Percentiles rank a stretch among this genome's conserved stretches.
phyloP scores from a whole-genome alignment of 2,797 vertebrate species.

The Sciurus vulgaris region DNA sequence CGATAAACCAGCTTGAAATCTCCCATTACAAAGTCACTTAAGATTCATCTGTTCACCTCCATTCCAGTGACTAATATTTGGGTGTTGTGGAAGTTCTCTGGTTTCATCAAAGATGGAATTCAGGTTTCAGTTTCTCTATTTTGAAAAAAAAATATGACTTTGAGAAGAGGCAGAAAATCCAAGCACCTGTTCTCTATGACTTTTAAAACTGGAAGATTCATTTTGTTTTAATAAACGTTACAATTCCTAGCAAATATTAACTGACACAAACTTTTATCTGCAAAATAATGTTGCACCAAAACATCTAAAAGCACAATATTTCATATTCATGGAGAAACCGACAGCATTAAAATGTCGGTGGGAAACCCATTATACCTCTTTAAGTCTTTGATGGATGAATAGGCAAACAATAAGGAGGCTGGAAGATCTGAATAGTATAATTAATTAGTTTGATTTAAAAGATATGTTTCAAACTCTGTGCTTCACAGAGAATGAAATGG shows the following conservation, averaged over 20 bases:
- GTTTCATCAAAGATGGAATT: slow-evolving; percentile 33
- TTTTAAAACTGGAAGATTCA: slow-evolving; percentile 39
- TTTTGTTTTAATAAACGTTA: slow-evolving; percentile 67
- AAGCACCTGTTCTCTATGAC: neutral
- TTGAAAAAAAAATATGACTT: neutral
- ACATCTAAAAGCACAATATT: slow-evolving; percentile 65
- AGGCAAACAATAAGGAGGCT: slow-evolving; percentile 27
- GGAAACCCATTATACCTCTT: slow-evolving; percentile 11
- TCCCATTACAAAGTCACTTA: neutral
- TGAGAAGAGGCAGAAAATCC: neutral
- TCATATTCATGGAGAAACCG: slow-evolving; percentile 65
- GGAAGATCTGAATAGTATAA: slow-evolving; percentile 59
- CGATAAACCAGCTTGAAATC: too few relatives aligned
- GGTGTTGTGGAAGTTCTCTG: neutral
- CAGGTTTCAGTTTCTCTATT: slow-evolving; percentile 23
- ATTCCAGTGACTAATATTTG: neutral
- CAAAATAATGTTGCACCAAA: slow-evolving; percentile 59
- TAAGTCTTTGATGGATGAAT: slow-evolving; percentile 62
- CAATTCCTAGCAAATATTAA: slow-evolving; percentile 37
- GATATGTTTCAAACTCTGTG: slow-evolving; percentile 26
- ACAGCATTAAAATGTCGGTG: slow-evolving; percentile 61
- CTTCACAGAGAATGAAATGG: slow-evolving; percentile 60
- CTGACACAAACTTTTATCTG: slow-evolving; percentile 49
- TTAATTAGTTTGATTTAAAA: slow-evolving; percentile 70
- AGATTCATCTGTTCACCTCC: neutral